Conservation (phyloP, 2,113 vertebrate species). For the Salvator merianae region DNA sequence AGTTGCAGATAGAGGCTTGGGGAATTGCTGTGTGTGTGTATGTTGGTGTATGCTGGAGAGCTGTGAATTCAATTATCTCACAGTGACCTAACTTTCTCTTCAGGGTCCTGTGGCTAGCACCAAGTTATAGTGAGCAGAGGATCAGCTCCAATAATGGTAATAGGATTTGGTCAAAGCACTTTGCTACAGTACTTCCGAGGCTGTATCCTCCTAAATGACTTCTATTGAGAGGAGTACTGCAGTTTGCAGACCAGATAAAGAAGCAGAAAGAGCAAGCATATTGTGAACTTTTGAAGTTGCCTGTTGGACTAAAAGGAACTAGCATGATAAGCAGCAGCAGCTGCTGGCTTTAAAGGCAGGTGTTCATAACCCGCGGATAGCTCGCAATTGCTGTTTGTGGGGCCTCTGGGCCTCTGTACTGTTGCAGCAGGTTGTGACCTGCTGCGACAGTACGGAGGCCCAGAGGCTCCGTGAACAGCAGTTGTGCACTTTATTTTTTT, state of each 20-base stretch:
- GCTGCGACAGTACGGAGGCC: no score
- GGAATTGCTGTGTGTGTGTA: neutral
- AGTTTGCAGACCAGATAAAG: conserved; percentile 6
- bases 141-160: neutral
- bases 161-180: conserved; percentile 3
- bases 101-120: neutral
- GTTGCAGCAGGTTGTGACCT: no score
- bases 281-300: neutral
- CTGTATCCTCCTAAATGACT: conserved; percentile 16
- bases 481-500: no score
- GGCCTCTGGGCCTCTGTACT: no score
- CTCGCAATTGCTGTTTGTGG: no score
- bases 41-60: neutral
- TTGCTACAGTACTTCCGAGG: neutral
- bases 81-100: conserved; percentile 5
- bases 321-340: no score
- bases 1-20: neutral
- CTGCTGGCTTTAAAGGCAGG: no score
- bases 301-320: neutral
- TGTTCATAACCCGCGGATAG: no score
- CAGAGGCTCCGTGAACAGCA: no score
- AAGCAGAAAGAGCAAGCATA: neutral
- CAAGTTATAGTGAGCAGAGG: neutral
- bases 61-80: neutral
- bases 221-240: neutral